These are phyloP conservation scores for Herpetotheres cachinnans DNA, from an alignment of 2,113 vertebrate species.

Conservation along the genomic window DNA sequence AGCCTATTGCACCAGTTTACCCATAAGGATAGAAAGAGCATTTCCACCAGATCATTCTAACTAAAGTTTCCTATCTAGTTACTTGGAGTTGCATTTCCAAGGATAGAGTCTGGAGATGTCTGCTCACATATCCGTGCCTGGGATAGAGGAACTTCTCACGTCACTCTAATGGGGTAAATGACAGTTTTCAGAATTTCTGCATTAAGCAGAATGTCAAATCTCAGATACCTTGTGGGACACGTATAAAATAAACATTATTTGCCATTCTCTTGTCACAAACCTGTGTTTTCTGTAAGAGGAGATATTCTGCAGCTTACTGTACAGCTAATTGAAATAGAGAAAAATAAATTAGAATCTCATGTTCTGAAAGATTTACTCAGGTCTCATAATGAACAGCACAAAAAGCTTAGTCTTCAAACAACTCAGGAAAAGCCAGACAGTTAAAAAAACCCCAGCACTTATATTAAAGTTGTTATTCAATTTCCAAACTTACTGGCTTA, in stretches of 20 bases:
- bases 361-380: background rate
- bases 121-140: fast-evolving
- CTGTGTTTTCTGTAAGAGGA: background rate
- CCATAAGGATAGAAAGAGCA: background rate
- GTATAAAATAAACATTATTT: background rate
- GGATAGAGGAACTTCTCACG: background rate
- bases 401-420: background rate
- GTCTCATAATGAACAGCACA: background rate
- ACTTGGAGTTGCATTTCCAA: background rate
- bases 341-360: background rate
- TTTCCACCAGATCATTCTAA: background rate
- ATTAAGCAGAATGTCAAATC: background rate
- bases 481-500: background rate
- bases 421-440: background rate
- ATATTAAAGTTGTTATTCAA: background rate
- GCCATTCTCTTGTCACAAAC: background rate
- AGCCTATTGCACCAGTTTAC: background rate
- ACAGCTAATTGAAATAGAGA: background rate
- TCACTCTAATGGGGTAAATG: background rate
- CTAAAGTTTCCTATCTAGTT: background rate
- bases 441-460: background rate
- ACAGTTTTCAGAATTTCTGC: background rate
- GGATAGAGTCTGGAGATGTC: background rate
- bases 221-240: background rate
- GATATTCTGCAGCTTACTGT: background rate